Evolutionary conservation across 2,113 vertebrate species (phyloP).

Genomic region (Emberiza fucata): DNA sequence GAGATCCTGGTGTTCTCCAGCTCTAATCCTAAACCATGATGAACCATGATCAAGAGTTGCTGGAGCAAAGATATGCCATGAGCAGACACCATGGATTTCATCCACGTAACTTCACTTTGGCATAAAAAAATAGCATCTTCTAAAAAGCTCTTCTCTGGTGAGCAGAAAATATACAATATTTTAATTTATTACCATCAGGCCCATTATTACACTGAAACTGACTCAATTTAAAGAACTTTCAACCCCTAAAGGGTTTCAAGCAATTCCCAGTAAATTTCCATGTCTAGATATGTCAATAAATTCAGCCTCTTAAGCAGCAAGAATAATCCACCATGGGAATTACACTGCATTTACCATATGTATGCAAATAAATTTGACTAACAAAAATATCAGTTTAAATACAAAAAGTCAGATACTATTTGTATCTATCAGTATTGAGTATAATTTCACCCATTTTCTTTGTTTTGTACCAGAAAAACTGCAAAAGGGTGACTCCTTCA

Average conservation of each 20-base stretch:
- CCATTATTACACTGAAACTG: neutral
- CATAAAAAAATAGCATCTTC: neutral
- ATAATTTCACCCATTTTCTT: neutral
- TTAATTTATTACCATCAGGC: neutral
- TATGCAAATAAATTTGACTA: neutral
- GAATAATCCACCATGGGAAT: neutral
- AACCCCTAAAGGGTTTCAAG: neutral
- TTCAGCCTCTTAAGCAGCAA: neutral
- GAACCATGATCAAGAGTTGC: neutral
- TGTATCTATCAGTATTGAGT: neutral
- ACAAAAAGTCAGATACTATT: neutral
- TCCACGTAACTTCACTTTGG: neutral
- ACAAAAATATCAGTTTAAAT: neutral
- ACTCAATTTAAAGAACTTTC: neutral
- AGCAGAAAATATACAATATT: neutral
- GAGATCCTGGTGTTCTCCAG: neutral
- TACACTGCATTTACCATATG: neutral
- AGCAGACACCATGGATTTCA: neutral
- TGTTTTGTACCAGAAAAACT: constrained; percentile 10
- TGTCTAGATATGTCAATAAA: constrained; percentile 1
- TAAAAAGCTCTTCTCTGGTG: neutral
- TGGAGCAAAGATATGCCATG: neutral
- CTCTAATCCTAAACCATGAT: neutral
- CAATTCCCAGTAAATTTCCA: constrained; percentile 11
- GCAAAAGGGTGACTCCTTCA: neutral